phyloP scores from a whole-genome alignment of 2,888 invertebrate species.

The Caenorhabditis japonica region DNA sequence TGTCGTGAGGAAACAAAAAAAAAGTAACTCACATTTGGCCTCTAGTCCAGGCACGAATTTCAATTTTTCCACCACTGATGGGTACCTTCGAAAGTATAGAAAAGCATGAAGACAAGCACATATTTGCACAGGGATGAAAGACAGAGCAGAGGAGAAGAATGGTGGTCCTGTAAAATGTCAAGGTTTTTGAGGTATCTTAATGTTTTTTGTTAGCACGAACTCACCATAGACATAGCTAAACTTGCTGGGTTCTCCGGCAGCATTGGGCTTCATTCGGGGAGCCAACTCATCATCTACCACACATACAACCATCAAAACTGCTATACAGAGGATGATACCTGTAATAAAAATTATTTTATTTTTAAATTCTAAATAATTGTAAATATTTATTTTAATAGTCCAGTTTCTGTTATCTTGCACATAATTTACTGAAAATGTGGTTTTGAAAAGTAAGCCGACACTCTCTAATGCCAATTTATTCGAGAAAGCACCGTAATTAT shows the following conservation, averaged over 20 bases:
- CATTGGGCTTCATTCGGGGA: conserved; percentile 75
- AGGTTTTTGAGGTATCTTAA: no score
- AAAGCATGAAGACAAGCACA: conserved; percentile 73
- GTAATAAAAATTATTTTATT: conserved; percentile 2
- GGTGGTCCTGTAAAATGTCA: conserved; percentile 62
- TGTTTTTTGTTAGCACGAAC: no score
- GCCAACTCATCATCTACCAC: conserved; percentile 76
- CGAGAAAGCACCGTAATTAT: no score
- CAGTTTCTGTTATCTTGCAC: no score
- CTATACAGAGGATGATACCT: conserved; percentile 69
- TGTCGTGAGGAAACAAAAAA: no score
- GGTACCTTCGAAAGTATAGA: conserved; percentile 68
- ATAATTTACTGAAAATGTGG: no score
- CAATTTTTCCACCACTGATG: conserved; percentile 66
- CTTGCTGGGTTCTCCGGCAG: conserved; percentile 74
- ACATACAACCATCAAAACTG: conserved; percentile 76
- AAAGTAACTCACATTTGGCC: conserved; percentile 53
- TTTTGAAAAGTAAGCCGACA: no score
- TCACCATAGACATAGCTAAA: conserved; percentile 72
- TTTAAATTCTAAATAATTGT: no score
- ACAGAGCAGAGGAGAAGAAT: conserved; percentile 72
- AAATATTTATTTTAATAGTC: no score
- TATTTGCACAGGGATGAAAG: conserved; percentile 74
- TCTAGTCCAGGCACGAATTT: conserved; percentile 67
- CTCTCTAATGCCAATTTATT: no score